Conservation (phyloP, 2,888 invertebrate species). For the Chymomyza procnemis region DNA sequence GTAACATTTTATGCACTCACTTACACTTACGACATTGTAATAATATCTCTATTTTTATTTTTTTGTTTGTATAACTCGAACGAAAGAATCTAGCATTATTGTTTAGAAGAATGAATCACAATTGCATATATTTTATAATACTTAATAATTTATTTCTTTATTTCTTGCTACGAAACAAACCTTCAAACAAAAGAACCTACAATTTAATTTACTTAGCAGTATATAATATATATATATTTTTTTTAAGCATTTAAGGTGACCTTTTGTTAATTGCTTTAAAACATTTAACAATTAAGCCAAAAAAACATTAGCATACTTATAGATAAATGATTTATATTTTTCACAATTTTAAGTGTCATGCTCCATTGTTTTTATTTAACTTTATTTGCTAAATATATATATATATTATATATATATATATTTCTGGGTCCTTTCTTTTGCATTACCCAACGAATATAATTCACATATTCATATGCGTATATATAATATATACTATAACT, state of each 20-base stretch:
- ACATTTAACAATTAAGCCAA: background rate
- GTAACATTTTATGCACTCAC: no score
- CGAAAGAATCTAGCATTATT: background rate
- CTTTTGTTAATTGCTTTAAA: constrained; percentile 3
- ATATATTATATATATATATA: background rate
- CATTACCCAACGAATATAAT: background rate
- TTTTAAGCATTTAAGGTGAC: background rate
- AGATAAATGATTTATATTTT: background rate
- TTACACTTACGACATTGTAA: no score
- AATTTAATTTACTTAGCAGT: background rate
- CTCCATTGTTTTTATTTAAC: background rate
- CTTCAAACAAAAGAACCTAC: background rate
- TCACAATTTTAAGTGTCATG: background rate
- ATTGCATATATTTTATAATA: background rate
- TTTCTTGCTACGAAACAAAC: background rate
- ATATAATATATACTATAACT: background rate
- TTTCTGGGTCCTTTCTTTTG: background rate
- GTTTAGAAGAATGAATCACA: background rate
- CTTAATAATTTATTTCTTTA: background rate
- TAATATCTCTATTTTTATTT: no score
- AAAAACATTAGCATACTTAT: background rate
- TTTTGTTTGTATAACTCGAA: no score
- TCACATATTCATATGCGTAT: background rate
- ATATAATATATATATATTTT: constrained; percentile 4
- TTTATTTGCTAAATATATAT: background rate